phyloP scores from a whole-genome alignment of 1,140 invertebrate species.

The Drosophila arawakana region DNA sequence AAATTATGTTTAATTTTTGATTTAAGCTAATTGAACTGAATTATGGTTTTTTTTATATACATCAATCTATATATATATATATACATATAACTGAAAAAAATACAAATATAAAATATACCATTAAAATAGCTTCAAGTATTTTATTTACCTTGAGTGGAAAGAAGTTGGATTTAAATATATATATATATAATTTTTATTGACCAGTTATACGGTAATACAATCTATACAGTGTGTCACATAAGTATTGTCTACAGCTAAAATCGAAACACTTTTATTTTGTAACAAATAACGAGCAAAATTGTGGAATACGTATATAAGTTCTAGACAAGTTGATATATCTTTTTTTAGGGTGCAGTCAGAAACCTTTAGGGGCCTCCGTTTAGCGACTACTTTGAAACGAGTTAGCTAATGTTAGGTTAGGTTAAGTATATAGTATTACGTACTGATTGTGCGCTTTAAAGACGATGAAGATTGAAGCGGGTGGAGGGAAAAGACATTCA shows the following conservation, averaged over 20 bases:
- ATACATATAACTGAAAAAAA: background rate
- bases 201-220: slow-evolving; percentile 46
- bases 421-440: slow-evolving; percentile 6
- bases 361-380: background rate
- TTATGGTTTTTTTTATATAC: slow-evolving; percentile 53
- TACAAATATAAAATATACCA: slow-evolving; percentile 23
- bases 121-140: slow-evolving; percentile 33
- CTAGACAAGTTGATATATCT: slow-evolving; percentile 22
- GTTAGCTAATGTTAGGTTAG: slow-evolving; percentile 16
- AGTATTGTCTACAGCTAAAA: slow-evolving; percentile 66
- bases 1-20: slow-evolving; percentile 53
- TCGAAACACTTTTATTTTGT: slow-evolving; percentile 49
- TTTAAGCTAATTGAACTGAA: slow-evolving; percentile 76
- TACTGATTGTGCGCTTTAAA: slow-evolving; percentile 43
- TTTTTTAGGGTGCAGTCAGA: slow-evolving; percentile 6
- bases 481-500: slow-evolving; percentile 8
- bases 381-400: background rate
- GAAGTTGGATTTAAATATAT: slow-evolving; percentile 49
- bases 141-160: slow-evolving; percentile 58
- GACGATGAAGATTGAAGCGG: background rate
- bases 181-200: slow-evolving; percentile 60
- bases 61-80: slow-evolving; percentile 5
- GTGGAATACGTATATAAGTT: slow-evolving; percentile 48
- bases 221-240: slow-evolving; percentile 46
- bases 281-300: slow-evolving; percentile 72